These are phyloP conservation scores for Cryptus armator DNA, from an alignment of 2,888 invertebrate species.

Conservation along the genomic window DNA sequence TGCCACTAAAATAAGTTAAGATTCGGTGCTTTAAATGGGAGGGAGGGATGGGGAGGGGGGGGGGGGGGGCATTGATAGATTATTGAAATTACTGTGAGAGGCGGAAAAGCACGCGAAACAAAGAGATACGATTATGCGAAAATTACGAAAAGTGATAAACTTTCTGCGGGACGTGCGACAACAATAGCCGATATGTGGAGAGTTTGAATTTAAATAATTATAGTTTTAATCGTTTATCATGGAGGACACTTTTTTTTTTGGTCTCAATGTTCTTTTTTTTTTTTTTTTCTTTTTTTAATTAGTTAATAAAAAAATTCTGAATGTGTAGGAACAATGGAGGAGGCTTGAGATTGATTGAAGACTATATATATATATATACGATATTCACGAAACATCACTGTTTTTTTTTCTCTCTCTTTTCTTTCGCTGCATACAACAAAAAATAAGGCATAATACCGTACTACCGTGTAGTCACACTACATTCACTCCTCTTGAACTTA, in stretches of 20 bases:
- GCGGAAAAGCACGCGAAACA: conserved; percentile 9
- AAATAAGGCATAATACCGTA: conserved; percentile 16
- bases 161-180: conserved; percentile 37
- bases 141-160: conserved; percentile 27
- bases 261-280: conserved; percentile 41
- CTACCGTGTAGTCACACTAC: conserved; percentile 25
- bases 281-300: background rate
- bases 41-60: conserved; percentile 64
- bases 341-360: conserved; percentile 4
- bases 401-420: background rate
- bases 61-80: conserved; percentile 64
- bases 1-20: conserved; percentile 83
- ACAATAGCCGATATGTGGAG: conserved; percentile 59
- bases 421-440: background rate
- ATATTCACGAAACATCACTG: conserved; percentile 4
- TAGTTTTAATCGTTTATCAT: conserved; percentile 69
- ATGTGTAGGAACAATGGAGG: conserved; percentile 5
- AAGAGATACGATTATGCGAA: background rate
- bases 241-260: conserved; percentile 69
- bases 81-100: conserved; percentile 57
- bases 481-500: conserved; percentile 17
- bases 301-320: conserved; percentile 27
- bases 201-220: conserved; percentile 62
- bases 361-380: background rate
- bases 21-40: conserved; percentile 68